These are phyloP conservation scores for Pipra filicauda DNA, from an alignment of 2,113 vertebrate species.

Conservation along the genomic window DNA sequence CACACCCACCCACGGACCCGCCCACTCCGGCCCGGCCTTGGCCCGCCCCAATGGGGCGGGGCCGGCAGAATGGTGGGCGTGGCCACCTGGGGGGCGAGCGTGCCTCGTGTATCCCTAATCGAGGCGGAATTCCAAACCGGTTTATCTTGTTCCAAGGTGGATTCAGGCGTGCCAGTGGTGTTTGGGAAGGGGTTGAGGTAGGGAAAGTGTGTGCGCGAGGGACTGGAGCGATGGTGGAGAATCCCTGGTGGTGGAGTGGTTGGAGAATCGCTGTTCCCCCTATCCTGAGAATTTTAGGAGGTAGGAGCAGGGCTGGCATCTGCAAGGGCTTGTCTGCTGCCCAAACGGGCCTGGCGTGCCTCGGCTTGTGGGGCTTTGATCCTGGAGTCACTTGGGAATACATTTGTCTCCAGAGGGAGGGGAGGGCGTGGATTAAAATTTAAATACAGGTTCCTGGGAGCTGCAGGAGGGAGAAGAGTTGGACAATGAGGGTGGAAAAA, in stretches of 20 bases:
- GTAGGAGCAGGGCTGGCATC: not conserved
- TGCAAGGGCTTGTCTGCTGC: not conserved
- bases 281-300: not conserved
- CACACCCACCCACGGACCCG: not conserved
- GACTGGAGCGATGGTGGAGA: rapidly evolving
- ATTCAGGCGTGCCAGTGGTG: rapidly evolving
- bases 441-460: not conserved
- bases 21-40: not conserved
- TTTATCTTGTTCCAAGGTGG: rapidly evolving
- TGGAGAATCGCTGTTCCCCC: not conserved
- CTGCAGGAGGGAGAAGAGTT: not conserved
- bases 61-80: rapidly evolving
- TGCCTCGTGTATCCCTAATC: no score
- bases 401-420: not conserved
- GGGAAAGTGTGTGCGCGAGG: rapidly evolving
- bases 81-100: rapidly evolving
- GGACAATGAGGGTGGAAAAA: not conserved
- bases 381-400: not conserved
- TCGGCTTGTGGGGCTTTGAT: not conserved
- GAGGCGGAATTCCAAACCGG: rapidly evolving
- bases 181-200: not conserved
- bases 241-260: rapidly evolving
- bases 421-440: not conserved
- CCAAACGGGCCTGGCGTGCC: not conserved
- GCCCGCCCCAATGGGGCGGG: not conserved